Base-by-base conservation (phyloP, 2,113 vertebrate species). In the Rallus limicola region DNA sequence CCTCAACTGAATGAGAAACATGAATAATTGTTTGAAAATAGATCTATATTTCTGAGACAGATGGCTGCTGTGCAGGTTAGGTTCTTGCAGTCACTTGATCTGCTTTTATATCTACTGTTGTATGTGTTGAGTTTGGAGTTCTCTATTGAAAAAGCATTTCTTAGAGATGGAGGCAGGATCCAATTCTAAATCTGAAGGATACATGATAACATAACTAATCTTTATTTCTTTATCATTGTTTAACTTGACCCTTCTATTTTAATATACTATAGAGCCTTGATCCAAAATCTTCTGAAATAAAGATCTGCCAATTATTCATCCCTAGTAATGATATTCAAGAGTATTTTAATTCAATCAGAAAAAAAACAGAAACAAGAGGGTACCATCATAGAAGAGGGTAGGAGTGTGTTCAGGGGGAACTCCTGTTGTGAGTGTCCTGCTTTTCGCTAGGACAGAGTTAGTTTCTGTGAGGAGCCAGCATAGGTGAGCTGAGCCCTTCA, bases 61-160 rank as follows among this genome's bases (percentile, higher is more conserved):
- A 24, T 50, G 40, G n/a, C n/a, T 83, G 56, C 36, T 88, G 58
- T n/a, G 26, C 26, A 25, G 23, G 14, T 63, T 70, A 64, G 53
- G 18, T 53, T 56, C 52, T 33, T 53, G 46, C 0, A 0, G 70
- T 15, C 23, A 33, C 36, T 20, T 24, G 8, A 34, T 85, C 28
- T 84, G 42, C 48, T 76, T 94, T 88, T 44, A 20, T 6, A 21
- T 58, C 14, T 70, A 46, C 52, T 83, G 12, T 13, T 80, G 11
- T 38, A 26, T 50, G 33, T 44, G 21, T 16, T 70, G 48, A 67
- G 21, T 75, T 88, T 86, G 63, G 40, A 83, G 24, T 23, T 53
- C n/a, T 76, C 46, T 13, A 1, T 2, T 76, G 26, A 42, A 63
- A 75, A 79, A 53, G 11, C 2, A 5, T 71, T 75, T 62, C 23